A percentile compares a stretch with the other conserved stretches of the same genome.
phyloP scores from a whole-genome alignment of 2,797 vertebrate species.

The Sebastes miniatus region DNA sequence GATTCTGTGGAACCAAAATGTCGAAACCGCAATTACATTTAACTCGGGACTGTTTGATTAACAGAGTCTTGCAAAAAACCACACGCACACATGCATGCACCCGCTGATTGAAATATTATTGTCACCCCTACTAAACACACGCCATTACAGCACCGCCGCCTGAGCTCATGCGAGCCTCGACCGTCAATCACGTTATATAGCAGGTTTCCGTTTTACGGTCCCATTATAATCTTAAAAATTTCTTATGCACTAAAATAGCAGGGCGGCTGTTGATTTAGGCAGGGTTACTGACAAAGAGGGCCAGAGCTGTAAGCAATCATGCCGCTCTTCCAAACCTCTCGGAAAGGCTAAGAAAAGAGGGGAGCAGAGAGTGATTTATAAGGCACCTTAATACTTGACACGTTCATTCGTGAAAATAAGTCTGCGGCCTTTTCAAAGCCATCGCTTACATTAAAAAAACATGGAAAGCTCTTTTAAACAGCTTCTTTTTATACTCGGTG shows the following conservation, averaged over 20 bases:
- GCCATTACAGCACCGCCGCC: conserved; percentile 33
- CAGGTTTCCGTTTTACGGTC: conserved; percentile 64
- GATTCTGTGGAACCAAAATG: conserved; percentile 48
- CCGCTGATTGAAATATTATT: conserved; percentile 38
- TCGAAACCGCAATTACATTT: conserved; percentile 52
- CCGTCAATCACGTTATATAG: conserved; percentile 63
- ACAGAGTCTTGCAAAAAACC: conserved; percentile 16
- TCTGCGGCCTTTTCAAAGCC: conserved; percentile 70
- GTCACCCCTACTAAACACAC: conserved; percentile 50
- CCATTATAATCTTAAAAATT: conserved; percentile 64
- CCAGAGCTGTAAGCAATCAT: conserved; percentile 59
- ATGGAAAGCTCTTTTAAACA: conserved; percentile 62
- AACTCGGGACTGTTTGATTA: conserved; percentile 51
- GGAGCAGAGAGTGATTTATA: conserved; percentile 68
- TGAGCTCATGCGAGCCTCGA: conserved; percentile 19
- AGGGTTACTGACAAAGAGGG: conserved; percentile 39
- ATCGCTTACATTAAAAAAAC: conserved; percentile 54
- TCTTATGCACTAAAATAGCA: conserved; percentile 60
- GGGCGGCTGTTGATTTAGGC: conserved; percentile 69
- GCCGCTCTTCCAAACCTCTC: conserved; percentile 53
- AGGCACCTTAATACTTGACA: conserved; percentile 72
- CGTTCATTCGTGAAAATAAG: conserved; percentile 73
- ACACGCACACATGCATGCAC: not conserved
- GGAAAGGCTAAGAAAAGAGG: conserved; percentile 35
- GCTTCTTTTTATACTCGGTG: conserved; percentile 36